Evolutionary conservation across 2,113 vertebrate species (phyloP).

Genomic region (human (Homo sapiens)): GRCh38 chr11:22503501-22504000

Average conservation of each 20-base stretch:
- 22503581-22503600: background rate
- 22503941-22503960: background rate
- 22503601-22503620: background rate
- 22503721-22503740: background rate
- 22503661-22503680: background rate
- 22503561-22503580: background rate
- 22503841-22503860: background rate
- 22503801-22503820: background rate
- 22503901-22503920: constrained; percentile 6
- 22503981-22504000: background rate
- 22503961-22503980: background rate
- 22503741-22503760: background rate
- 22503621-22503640: background rate
- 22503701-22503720: background rate
- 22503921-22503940: background rate
- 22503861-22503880: background rate
- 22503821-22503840: background rate
- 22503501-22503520: background rate
- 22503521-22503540: background rate
- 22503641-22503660: background rate
- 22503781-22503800: background rate
- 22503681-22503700: background rate
- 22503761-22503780: background rate
- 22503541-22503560: background rate
- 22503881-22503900: background rate